phyloP scores from a whole-genome alignment of 2,113 vertebrate genomes.

The Machaerirhynchus nigripectus region DNA sequence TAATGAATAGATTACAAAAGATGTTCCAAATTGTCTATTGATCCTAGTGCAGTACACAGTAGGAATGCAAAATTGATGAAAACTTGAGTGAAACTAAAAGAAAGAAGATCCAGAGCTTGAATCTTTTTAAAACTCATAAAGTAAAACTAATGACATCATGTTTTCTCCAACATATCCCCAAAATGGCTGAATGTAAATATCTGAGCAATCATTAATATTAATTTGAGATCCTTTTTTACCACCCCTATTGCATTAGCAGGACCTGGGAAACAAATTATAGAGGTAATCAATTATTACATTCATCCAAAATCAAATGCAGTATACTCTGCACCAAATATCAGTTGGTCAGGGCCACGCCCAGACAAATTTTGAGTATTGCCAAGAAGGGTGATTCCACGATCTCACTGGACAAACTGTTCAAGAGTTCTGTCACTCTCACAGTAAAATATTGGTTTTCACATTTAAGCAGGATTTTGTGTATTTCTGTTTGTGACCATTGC shows the following conservation, averaged over 20 bases:
- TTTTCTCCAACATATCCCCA: not conserved
- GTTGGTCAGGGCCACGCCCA: not conserved
- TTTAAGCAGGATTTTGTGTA: not conserved
- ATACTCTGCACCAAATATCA: not conserved
- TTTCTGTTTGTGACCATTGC: not conserved
- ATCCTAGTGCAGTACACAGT: constrained; percentile 9
- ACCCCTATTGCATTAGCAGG: not conserved
- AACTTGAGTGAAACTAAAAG: not conserved
- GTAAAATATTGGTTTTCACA: not conserved
- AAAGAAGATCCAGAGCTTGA: not conserved
- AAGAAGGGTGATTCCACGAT: not conserved
- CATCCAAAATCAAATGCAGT: not conserved
- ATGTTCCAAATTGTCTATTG: constrained; percentile 63
- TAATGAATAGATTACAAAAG: constrained; percentile 64
- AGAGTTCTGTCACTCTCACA: not conserved
- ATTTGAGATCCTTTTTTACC: not conserved
- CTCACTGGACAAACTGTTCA: not conserved
- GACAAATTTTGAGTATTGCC: not conserved
- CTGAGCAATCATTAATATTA: not conserved
- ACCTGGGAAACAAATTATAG: not conserved
- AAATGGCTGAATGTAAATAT: not conserved
- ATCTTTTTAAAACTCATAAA: not conserved
- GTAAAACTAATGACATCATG: not conserved
- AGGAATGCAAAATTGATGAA: not conserved
- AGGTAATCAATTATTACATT: not conserved